Conservation (phyloP, 92 coral and sea anemone species). For the Phymanthus crucifer region DNA sequence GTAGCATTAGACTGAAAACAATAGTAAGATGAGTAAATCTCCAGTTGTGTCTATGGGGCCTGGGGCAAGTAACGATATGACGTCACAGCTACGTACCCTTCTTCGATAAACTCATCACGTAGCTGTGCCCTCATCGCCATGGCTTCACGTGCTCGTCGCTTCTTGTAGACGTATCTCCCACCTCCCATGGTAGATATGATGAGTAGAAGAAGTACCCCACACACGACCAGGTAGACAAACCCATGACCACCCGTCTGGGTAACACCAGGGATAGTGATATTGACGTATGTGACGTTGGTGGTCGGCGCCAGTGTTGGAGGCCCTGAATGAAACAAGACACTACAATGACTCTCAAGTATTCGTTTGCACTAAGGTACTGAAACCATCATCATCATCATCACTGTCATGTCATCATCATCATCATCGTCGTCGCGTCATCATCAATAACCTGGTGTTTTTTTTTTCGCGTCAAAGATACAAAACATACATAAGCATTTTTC, state of each 20-base stretch:
- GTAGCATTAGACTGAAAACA: slow-evolving; percentile 15
- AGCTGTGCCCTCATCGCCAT: slow-evolving; percentile 44
- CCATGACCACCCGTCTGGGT: neutral
- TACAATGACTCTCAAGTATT: no score
- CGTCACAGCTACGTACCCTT: slow-evolving; percentile 29
- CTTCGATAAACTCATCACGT: slow-evolving; percentile 50
- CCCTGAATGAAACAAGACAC: neutral
- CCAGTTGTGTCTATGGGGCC: neutral
- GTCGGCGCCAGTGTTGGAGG: neutral
- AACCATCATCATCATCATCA: no score
- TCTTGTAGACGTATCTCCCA: slow-evolving; percentile 52
- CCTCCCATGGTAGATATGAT: slow-evolving; percentile 36
- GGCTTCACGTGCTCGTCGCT: slow-evolving; percentile 55
- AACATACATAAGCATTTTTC: no score
- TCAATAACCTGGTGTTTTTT: no score
- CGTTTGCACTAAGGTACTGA: no score
- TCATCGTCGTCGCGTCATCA: no score
- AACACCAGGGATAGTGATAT: neutral
- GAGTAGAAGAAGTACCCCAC: slow-evolving; percentile 47
- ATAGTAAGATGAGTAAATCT: neutral
- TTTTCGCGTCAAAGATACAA: no score
- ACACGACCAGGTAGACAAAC: slow-evolving; percentile 33
- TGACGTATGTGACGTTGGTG: neutral
- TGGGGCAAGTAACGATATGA: neutral
- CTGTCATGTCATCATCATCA: no score